Evolutionary conservation across 2,797 vertebrate genomes (phyloP).

Genomic region (Oryzias sinensis): DNA sequence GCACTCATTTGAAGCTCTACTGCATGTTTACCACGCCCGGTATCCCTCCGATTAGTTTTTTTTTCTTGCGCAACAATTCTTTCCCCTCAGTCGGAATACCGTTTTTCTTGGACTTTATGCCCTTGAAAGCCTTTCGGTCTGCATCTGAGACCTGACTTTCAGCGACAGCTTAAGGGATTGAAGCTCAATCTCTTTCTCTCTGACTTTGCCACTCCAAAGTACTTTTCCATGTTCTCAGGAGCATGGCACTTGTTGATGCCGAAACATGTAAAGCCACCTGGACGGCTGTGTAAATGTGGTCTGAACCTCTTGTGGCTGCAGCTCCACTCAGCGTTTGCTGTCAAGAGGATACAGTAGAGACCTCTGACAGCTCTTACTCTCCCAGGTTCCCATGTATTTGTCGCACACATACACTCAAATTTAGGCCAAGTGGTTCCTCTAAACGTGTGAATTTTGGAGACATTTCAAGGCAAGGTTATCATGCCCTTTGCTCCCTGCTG

Average conservation of each 20-base stretch:
- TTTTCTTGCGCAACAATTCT: slow-evolving; percentile 37
- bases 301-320: slow-evolving; percentile 17
- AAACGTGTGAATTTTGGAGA: too few relatives aligned
- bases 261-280: slow-evolving; percentile 35
- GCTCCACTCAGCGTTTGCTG: slow-evolving; percentile 3
- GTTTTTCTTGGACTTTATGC: slow-evolving; percentile 13
- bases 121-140: slow-evolving; percentile 17
- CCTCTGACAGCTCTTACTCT: slow-evolving; percentile 15
- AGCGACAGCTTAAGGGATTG: slow-evolving; percentile 16
- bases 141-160: slow-evolving; percentile 5
- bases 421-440: too few relatives aligned
- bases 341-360: slow-evolving; percentile 8
- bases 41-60: slow-evolving; percentile 37
- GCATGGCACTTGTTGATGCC: slow-evolving; percentile 21
- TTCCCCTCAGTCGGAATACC: slow-evolving; percentile 35
- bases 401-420: neutral
- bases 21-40: slow-evolving; percentile 28
- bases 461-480: too few relatives aligned
- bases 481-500: too few relatives aligned
- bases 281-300: slow-evolving; percentile 20
- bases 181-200: slow-evolving; percentile 33
- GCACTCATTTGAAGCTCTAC: slow-evolving; percentile 32
- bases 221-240: slow-evolving; percentile 42
- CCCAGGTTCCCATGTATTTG: slow-evolving; percentile 3
- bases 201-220: slow-evolving; percentile 27